phyloP scores from a whole-genome alignment of 2,888 invertebrate species.

The Callyntrura sp. region DNA sequence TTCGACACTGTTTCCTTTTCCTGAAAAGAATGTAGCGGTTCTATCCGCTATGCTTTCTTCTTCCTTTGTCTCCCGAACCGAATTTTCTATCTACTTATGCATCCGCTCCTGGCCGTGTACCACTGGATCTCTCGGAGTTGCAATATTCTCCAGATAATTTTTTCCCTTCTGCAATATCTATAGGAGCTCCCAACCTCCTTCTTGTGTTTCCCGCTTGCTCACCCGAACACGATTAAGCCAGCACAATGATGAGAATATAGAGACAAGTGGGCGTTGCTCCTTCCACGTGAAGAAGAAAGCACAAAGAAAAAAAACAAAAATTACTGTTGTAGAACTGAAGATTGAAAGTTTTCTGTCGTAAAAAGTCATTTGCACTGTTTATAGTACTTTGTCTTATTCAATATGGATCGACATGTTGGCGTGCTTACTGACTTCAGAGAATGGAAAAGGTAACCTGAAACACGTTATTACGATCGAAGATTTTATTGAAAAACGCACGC shows the following conservation, averaged over 20 bases:
- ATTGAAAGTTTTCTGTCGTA: neutral
- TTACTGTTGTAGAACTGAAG: neutral
- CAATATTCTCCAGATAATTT: conserved; percentile 9
- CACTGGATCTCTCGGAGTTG: neutral
- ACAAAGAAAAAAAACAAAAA: neutral
- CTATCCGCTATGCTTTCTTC: too few species aligned
- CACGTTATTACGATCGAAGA: too few species aligned
- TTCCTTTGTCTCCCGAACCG: neutral
- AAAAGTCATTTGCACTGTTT: neutral
- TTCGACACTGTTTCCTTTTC: too few species aligned
- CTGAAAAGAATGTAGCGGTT: too few species aligned
- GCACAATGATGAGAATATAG: neutral
- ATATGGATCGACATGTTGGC: neutral
- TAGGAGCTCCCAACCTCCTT: neutral
- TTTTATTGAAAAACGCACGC: too few species aligned
- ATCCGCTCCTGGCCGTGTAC: neutral
- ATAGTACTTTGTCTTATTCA: neutral
- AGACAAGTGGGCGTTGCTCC: neutral
- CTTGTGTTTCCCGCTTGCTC: conserved; percentile 11
- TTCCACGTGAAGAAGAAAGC: neutral
- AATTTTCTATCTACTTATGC: neutral
- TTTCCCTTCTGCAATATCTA: neutral
- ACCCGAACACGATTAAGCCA: too few species aligned
- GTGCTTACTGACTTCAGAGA: too few species aligned
- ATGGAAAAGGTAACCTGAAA: too few species aligned